These are phyloP conservation scores for Brenthis daphne DNA, from an alignment of 2,888 invertebrate genomes.

Conservation along the genomic window DNA sequence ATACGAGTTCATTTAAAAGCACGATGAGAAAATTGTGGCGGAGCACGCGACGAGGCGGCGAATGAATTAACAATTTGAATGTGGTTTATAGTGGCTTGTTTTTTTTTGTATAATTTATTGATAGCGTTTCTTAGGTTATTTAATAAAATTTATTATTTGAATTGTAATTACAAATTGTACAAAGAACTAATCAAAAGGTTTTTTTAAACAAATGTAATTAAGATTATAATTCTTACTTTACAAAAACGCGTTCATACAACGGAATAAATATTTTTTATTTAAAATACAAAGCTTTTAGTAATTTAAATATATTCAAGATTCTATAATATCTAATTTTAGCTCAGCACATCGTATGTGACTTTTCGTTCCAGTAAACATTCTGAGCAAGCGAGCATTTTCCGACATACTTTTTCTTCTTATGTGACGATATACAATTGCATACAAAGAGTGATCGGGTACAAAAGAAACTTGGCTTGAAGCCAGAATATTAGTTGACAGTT, in stretches of 20 bases:
- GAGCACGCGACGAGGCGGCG: slow-evolving; percentile 29
- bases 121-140: neutral
- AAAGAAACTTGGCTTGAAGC: slow-evolving; percentile 10
- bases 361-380: slow-evolving; percentile 2
- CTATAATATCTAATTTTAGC: too few relatives aligned
- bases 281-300: too few relatives aligned
- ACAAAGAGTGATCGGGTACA: slow-evolving; percentile 11
- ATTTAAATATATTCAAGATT: too few relatives aligned
- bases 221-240: too few relatives aligned
- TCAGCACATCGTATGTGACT: neutral
- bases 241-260: too few relatives aligned
- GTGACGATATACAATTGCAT: slow-evolving; percentile 15
- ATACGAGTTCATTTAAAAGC: slow-evolving; percentile 18
- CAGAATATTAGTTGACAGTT: slow-evolving; percentile 12
- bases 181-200: too few relatives aligned
- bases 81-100: neutral
- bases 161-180: too few relatives aligned
- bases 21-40: slow-evolving; percentile 14
- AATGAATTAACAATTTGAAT: slow-evolving; percentile 22
- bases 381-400: slow-evolving; percentile 1
- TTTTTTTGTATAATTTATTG: neutral
- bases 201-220: too few relatives aligned
- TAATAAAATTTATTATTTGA: neutral
- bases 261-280: too few relatives aligned
- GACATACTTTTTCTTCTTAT: slow-evolving; percentile 1